Base-by-base conservation (phyloP, 2,888 invertebrate species). In the Acrobasis consociella region DNA sequence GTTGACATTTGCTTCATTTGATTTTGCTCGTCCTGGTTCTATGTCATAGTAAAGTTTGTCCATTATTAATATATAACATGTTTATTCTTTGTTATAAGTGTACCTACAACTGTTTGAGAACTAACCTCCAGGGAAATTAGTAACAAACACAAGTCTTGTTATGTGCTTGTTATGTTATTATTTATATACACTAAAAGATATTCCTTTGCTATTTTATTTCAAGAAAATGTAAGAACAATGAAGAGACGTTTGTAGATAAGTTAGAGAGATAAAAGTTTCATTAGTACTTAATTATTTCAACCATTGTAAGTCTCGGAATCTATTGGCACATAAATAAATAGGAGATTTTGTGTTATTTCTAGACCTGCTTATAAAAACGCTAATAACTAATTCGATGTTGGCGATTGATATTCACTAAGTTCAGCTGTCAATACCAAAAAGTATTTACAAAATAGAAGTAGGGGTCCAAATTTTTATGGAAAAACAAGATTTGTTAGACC, bases 1-100 rank as follows among this genome's bases (percentile, higher is more conserved):
- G 77, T 77, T 73, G 78, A 77, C 77, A 66, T 70, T 68, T 69
- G 63, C 72, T 60, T 73, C 69, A 67, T 68, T 74, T 61, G 56
- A 70, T 67, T 60, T 31, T 60, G 49, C 50, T 46, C 39, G 17
- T 37, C 53, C 38, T 49, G 58, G 10, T 37, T 11, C 39, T 63
- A 2, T 37, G 42, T 49, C 59, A 49, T 31, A 59, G n/a, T n/a
- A n/a, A n/a, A n/a, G 38, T 60, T 38, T 60, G 17, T n/a, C 46
- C 31, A 55, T 49, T 49, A 49, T 49, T 49, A 49, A 49, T 49
- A 62, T 31, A 49, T 51, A 61, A 46, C 31, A 16, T 46, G 49
- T 62, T 62, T 62, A 55, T 55, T 55, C n/a, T 62, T 37, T 62
- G 49, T 49, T 10, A 16, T 16, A 62, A 39, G 59, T 50, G 38